Conservation (phyloP, 2,797 vertebrate genomes). For the Poecilia gillii region DNA sequence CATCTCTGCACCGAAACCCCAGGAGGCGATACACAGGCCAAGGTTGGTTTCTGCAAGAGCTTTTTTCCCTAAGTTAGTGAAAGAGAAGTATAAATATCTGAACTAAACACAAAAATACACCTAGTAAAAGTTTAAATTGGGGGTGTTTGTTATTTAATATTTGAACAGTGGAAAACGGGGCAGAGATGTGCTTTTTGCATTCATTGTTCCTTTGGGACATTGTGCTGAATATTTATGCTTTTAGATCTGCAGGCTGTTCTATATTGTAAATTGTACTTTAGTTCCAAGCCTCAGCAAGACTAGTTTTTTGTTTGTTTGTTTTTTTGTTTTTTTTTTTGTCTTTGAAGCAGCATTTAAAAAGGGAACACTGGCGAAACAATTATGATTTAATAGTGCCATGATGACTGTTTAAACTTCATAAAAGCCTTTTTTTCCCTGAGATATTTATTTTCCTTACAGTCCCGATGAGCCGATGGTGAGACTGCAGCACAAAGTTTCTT, state of each 20-base stretch:
- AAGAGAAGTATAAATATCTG: neutral
- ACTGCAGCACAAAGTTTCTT: conserved; percentile 90
- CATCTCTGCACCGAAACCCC: conserved; percentile 87
- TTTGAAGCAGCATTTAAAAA: neutral
- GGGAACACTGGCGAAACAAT: neutral
- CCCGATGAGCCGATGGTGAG: conserved; percentile 90
- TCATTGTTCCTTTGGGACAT: neutral
- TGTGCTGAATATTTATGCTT: conserved; percentile 1
- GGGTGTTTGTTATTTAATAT: conserved; percentile 1
- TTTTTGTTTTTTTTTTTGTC: neutral
- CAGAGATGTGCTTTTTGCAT: neutral
- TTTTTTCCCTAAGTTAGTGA: neutral
- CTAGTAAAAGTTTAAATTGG: neutral
- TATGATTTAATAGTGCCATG: neutral
- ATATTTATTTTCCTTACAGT: conserved; percentile 72
- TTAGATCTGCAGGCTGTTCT: conserved; percentile 2
- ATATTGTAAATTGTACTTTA: neutral
- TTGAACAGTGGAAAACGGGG: neutral
- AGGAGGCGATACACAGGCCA: conserved; percentile 89
- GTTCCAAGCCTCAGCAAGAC: neutral
- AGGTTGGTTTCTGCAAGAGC: conserved; percentile 76
- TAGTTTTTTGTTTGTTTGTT: neutral
- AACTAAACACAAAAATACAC: neutral
- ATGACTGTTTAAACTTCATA: neutral
- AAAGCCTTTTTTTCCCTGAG: conserved; percentile 14